These are phyloP conservation scores for Girardinus metallicus DNA, from an alignment of 2,797 vertebrate genomes.

Conservation along the genomic window DNA sequence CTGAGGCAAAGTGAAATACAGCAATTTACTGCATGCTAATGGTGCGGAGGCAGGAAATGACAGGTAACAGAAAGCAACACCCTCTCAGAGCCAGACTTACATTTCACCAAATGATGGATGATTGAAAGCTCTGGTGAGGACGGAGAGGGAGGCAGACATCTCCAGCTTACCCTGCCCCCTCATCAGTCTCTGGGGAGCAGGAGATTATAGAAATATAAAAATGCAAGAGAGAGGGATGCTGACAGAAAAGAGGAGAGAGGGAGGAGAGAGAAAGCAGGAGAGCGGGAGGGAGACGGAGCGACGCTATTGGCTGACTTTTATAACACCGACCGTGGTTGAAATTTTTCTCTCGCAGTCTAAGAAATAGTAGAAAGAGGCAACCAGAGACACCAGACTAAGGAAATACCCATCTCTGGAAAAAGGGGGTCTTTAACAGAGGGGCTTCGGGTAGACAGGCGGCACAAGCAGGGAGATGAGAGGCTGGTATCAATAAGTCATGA, in stretches of 20 bases:
- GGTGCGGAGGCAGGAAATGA: conserved; percentile 27
- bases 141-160: conserved; percentile 55
- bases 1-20: conserved; percentile 12
- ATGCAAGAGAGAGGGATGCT: conserved; percentile 39
- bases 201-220: conserved; percentile 76
- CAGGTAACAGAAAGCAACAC: conserved; percentile 46
- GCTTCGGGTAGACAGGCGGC: conserved; percentile 30
- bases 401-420: conserved; percentile 47
- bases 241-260: conserved; percentile 22
- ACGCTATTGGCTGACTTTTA: conserved; percentile 73
- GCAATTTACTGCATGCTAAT: conserved; percentile 21
- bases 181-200: conserved; percentile 70
- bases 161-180: conserved; percentile 74
- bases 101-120: conserved; percentile 46
- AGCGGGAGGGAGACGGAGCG: conserved; percentile 53
- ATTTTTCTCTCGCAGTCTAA: conserved; percentile 66
- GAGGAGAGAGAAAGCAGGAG: conserved; percentile 52
- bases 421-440: conserved; percentile 21
- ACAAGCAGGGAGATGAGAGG: conserved; percentile 27
- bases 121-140: conserved; percentile 41
- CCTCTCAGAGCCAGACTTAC: conserved; percentile 27
- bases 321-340: conserved; percentile 71
- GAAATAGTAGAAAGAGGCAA: conserved; percentile 56
- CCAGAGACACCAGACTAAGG: conserved; percentile 60
- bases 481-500: conserved; percentile 61